These are phyloP conservation scores for Lamellibrachia columna DNA, from an alignment of 2,888 invertebrate species.

Conservation along the genomic window DNA sequence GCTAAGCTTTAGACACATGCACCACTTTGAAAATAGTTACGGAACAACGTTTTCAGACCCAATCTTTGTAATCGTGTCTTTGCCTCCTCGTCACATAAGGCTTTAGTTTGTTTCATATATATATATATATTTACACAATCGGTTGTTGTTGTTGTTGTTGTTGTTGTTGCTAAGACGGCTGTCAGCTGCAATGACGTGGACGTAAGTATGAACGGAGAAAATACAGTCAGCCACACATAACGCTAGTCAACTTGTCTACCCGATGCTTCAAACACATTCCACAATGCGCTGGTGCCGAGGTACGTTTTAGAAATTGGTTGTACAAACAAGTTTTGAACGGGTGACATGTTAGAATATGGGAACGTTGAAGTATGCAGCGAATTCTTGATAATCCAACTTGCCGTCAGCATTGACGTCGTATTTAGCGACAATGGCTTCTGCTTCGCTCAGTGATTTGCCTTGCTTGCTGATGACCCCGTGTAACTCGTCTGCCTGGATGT, in stretches of 20 bases:
- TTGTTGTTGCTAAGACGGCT: not conserved
- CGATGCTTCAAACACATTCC: not conserved
- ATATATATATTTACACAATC: constrained; percentile 21
- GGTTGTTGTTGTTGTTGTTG: too few species aligned
- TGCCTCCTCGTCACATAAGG: too few species aligned
- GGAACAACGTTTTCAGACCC: not conserved
- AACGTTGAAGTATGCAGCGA: constrained; percentile 41
- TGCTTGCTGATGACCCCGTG: constrained; percentile 35
- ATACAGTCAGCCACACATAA: not conserved
- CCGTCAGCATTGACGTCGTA: constrained; percentile 40
- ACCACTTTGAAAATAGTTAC: not conserved
- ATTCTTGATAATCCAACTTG: constrained; percentile 37
- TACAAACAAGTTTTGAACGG: not conserved
- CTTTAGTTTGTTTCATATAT: too few species aligned
- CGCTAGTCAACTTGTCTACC: not conserved
- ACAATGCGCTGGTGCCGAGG: not conserved
- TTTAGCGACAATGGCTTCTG: constrained; percentile 32
- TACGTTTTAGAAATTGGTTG: not conserved
- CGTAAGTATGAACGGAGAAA: not conserved
- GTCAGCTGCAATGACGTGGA: not conserved
- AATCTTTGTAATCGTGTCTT: too few species aligned
- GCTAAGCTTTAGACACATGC: not conserved
- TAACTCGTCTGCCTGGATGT: constrained; percentile 33
- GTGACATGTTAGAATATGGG: constrained; percentile 33
- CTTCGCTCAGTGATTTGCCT: constrained; percentile 26